Evolutionary conservation across 2,797 vertebrate species (phyloP).

Genomic region (Pipistrellus kuhlii): DNA sequence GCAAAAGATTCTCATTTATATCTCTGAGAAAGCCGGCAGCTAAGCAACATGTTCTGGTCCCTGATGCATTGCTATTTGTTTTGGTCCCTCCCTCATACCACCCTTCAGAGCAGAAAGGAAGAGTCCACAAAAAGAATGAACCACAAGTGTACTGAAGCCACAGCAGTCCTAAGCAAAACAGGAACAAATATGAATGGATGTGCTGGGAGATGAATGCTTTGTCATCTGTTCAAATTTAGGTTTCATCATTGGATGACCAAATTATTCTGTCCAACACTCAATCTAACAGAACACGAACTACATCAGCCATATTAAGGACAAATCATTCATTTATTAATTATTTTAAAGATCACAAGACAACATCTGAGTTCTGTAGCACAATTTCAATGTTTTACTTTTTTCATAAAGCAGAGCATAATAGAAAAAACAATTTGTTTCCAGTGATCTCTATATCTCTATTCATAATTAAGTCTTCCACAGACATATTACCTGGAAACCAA

Average conservation of each 20-base stretch:
- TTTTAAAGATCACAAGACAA: constrained; percentile 82
- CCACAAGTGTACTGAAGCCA: neutral
- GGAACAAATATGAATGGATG: neutral
- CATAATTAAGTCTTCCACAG: constrained; percentile 80
- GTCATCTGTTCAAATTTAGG: neutral
- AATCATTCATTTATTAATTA: constrained; percentile 84
- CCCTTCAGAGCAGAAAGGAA: neutral
- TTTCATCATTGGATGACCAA: neutral
- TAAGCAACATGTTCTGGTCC: neutral
- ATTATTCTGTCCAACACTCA: constrained; percentile 20
- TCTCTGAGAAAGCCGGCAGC: constrained; percentile 34
- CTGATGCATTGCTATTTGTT: neutral
- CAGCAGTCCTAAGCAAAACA: neutral
- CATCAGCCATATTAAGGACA: constrained; percentile 68
- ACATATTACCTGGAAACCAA: constrained; percentile 82
- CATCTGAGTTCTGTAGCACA: constrained; percentile 80
- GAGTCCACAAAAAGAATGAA: neutral
- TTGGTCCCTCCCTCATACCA: neutral
- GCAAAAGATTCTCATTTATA: neutral
- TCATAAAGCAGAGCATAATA: constrained; percentile 82
- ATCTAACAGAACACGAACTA: constrained; percentile 63
- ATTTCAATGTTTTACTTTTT: constrained; percentile 82
- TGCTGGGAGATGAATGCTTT: neutral
- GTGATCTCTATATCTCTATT: constrained; percentile 80
- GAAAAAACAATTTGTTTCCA: constrained; percentile 79